Evolutionary conservation across 2,797 vertebrate genomes (phyloP).

Genomic region (Parauchenoglanis punctatus): DNA sequence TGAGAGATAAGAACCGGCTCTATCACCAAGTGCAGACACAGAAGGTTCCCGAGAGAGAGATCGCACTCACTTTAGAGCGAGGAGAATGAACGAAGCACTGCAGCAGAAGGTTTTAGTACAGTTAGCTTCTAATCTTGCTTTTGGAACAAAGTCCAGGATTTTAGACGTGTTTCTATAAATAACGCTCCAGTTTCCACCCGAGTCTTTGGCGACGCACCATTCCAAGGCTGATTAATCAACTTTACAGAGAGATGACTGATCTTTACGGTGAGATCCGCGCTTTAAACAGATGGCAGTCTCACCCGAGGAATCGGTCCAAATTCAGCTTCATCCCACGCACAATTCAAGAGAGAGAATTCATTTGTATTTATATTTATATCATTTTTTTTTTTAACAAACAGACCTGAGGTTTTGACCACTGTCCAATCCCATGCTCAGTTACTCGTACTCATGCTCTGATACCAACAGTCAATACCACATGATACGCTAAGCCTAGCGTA

Average conservation of each 20-base stretch:
- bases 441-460: neutral
- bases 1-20: slow-evolving; percentile 15
- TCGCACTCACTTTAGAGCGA: neutral
- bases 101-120: neutral
- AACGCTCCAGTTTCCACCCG: neutral
- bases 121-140: neutral
- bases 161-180: neutral
- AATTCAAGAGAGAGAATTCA: neutral
- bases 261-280: neutral
- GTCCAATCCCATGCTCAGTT: neutral
- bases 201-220: neutral
- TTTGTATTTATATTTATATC: too few relatives aligned
- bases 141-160: neutral
- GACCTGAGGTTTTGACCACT: neutral
- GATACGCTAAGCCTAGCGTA: neutral
- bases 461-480: neutral
- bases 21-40: neutral
- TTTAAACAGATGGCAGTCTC: neutral
- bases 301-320: neutral
- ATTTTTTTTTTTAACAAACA: neutral
- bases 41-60: neutral
- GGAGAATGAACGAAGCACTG: neutral
- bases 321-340: neutral
- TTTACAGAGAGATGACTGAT: neutral
- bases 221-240: neutral